Conservation (phyloP, 2,888 invertebrate species). For the Endotricha flammealis region DNA sequence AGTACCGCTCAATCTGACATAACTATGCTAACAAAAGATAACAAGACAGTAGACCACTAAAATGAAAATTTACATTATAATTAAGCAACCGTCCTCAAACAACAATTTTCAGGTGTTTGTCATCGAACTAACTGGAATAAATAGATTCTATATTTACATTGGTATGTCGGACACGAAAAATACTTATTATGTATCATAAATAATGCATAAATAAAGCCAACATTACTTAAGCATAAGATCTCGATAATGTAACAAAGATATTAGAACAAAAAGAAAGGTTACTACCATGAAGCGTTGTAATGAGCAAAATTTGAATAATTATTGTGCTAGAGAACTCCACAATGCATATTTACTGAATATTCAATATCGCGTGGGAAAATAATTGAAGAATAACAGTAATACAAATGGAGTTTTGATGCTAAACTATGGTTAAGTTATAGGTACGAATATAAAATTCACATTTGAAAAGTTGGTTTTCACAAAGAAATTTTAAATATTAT, state of each 20-base stretch:
- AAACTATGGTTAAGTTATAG: no score
- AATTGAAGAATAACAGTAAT: conserved; percentile 42
- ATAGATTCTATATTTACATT: no score
- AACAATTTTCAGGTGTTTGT: no score
- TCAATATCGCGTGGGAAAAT: conserved; percentile 54
- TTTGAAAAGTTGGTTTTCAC: no score
- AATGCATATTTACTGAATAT: conserved; percentile 48
- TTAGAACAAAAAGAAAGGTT: conserved; percentile 42
- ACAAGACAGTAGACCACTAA: conserved; percentile 19
- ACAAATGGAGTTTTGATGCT: conserved; percentile 10
- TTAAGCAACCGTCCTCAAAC: no score
- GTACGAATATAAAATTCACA: no score
- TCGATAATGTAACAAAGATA: conserved; percentile 34
- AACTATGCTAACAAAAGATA: conserved; percentile 42
- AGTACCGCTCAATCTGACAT: conserved; percentile 57
- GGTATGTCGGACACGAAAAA: no score
- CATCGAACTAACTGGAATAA: no score
- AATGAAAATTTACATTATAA: conserved; percentile 5
- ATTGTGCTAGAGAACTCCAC: conserved; percentile 42
- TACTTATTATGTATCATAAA: conserved; percentile 2
- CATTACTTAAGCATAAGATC: conserved; percentile 30
- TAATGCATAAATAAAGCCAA: conserved; percentile 3
- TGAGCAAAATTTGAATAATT: conserved; percentile 55
- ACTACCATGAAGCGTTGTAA: conserved; percentile 37
- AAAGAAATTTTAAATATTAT: no score